Conservation (phyloP, 1,140 invertebrate genomes). For the Pteromalus puparum region DNA sequence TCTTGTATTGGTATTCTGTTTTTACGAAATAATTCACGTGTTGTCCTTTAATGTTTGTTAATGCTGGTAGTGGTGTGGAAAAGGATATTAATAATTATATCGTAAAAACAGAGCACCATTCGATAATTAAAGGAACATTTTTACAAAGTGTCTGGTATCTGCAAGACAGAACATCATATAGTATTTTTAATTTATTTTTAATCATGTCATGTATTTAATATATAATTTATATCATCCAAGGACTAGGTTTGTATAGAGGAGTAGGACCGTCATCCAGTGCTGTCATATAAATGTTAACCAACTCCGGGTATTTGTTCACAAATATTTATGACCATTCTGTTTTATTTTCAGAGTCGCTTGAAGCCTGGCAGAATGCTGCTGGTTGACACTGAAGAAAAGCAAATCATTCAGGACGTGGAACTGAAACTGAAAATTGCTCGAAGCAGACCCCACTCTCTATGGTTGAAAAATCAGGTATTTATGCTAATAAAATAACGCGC, state of each 20-base stretch:
- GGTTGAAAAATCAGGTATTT: slow-evolving; percentile 93
- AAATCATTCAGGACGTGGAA: slow-evolving; percentile 95
- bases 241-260: slow-evolving; percentile 72
- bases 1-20: neutral
- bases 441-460: slow-evolving; percentile 90
- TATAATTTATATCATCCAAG: slow-evolving; percentile 71
- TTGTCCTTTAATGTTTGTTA: neutral
- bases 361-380: slow-evolving; percentile 98
- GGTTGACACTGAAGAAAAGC: slow-evolving; percentile 94
- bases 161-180: slow-evolving; percentile 59
- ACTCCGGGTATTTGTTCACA: slow-evolving; percentile 49
- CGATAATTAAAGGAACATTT: slow-evolving; percentile 52
- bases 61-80: neutral
- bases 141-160: slow-evolving; percentile 52
- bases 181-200: slow-evolving; percentile 70
- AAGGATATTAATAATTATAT: neutral
- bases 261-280: slow-evolving; percentile 70
- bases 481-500: neutral
- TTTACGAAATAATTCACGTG: slow-evolving; percentile 5
- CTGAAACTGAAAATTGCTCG: slow-evolving; percentile 92
- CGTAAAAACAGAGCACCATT: slow-evolving; percentile 61
- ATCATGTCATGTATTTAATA: slow-evolving; percentile 67
- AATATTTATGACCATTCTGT: slow-evolving; percentile 60
- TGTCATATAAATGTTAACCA: slow-evolving; percentile 65
- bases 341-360: slow-evolving; percentile 89